These are phyloP conservation scores for Andrena chrysosceles DNA, from an alignment of 2,888 invertebrate species.

Conservation along the genomic window DNA sequence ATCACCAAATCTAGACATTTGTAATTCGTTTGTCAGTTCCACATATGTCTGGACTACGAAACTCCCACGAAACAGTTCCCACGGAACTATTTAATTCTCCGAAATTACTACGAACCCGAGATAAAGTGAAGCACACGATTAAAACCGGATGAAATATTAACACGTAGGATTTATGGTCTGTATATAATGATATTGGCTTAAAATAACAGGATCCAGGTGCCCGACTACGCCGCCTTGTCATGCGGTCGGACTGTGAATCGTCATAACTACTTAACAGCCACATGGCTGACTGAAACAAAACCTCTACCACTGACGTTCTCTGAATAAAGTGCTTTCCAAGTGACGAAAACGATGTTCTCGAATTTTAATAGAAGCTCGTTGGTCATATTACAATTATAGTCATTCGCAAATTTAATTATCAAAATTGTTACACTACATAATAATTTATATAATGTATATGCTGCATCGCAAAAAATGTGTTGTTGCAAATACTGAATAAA, in stretches of 20 bases:
- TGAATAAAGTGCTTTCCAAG: background rate
- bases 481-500: too few relatives aligned
- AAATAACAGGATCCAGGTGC: constrained; percentile 47
- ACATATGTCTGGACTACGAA: background rate
- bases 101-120: constrained; percentile 9
- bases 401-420: background rate
- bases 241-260: constrained; percentile 46
- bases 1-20: too few relatives aligned
- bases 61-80: background rate
- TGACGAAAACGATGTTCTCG: background rate
- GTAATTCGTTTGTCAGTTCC: background rate
- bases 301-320: constrained; percentile 25
- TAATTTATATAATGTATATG: background rate
- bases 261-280: constrained; percentile 48
- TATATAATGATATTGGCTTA: constrained; percentile 37
- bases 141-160: constrained; percentile 34
- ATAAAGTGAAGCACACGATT: background rate
- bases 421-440: background rate
- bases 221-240: constrained; percentile 8
- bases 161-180: constrained; percentile 17
- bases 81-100: background rate
- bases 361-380: background rate
- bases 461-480: too few relatives aligned
- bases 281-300: constrained; percentile 19
- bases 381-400: background rate